Percentiles rank a stretch among this genome's conserved stretches.
Evolutionary conservation across 2,888 invertebrate genomes (phyloP).

Genomic region (Ellobium chinense): DNA sequence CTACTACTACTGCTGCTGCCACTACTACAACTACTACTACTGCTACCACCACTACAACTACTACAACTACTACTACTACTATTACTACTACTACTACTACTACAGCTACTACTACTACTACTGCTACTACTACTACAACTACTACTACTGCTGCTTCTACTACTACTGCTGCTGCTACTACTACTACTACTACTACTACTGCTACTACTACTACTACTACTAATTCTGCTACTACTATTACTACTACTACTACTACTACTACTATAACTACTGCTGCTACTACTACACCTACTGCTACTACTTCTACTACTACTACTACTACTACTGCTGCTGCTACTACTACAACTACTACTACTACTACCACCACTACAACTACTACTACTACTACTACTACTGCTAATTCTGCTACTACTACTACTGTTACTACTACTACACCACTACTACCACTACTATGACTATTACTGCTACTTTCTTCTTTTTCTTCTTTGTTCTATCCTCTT

Average conservation of each 20-base stretch:
- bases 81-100: slow-evolving; percentile 5
- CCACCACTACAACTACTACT: neutral
- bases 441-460: too few relatives aligned
- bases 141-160: neutral
- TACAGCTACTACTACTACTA: slow-evolving; percentile 15
- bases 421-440: neutral
- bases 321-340: slow-evolving; percentile 7
- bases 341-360: neutral
- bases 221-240: slow-evolving; percentile 12
- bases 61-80: neutral
- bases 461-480: too few relatives aligned
- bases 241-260: slow-evolving; percentile 15
- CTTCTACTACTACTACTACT: neutral
- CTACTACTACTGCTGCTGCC: neutral
- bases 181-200: neutral
- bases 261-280: neutral
- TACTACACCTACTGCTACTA: neutral
- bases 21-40: neutral
- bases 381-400: neutral
- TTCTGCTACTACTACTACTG: neutral
- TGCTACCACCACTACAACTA: neutral
- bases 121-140: neutral
- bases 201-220: neutral
- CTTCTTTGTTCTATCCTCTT: too few relatives aligned
- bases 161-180: slow-evolving; percentile 3